Conservation (phyloP, 2,113 vertebrate genomes). For the Oryzias javanicus region DNA sequence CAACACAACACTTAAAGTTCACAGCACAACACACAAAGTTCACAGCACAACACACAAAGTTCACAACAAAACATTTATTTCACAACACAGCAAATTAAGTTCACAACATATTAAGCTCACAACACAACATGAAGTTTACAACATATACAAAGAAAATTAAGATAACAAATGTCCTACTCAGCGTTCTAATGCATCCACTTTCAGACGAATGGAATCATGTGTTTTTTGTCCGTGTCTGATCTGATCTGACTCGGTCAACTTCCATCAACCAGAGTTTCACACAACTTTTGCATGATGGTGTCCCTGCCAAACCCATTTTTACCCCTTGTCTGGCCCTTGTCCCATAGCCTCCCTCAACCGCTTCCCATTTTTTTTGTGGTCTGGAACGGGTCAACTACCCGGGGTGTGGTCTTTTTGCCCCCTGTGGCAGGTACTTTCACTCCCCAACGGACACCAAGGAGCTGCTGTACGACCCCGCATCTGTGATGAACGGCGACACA, state of each 20-base stretch:
- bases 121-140: no score
- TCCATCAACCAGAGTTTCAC: conserved; percentile 15
- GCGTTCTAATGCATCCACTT: no score
- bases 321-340: conserved; percentile 31
- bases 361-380: conserved; percentile 9
- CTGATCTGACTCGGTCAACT: background rate
- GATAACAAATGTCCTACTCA: no score
- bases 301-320: conserved; percentile 55
- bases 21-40: no score
- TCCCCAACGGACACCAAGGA: conserved; percentile 95
- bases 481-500: conserved; percentile 94
- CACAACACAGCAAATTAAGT: no score
- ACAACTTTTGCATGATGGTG: conserved; percentile 47
- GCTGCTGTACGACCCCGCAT: conserved; percentile 91
- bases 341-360: conserved; percentile 12
- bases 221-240: no score
- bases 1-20: no score
- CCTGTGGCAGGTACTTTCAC: conserved; percentile 90
- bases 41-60: no score
- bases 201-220: no score
- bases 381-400: conserved; percentile 74
- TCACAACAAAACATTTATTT: no score
- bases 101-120: no score
- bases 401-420: conserved; percentile 62
- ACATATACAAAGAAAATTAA: no score